A percentile compares a stretch with the other conserved stretches of the same genome.
These are phyloP conservation scores for Diaperis boleti DNA, from an alignment of 2,888 invertebrate species.

Conservation along the genomic window DNA sequence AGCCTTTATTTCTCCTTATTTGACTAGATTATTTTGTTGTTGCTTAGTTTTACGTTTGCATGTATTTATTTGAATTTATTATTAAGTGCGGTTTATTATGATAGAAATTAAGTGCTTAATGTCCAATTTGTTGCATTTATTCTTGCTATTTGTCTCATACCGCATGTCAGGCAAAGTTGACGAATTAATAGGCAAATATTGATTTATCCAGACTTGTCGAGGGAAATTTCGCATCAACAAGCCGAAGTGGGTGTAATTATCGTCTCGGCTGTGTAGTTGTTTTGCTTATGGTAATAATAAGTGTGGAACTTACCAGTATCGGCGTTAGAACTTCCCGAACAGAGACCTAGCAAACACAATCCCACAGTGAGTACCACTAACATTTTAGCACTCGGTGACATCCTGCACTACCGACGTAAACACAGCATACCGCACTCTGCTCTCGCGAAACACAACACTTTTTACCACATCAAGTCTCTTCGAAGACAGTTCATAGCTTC, in stretches of 20 bases:
- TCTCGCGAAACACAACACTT: conserved; percentile 15
- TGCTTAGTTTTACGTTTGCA: too few species aligned
- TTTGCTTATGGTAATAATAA: neutral
- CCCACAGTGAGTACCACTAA: conserved; percentile 41
- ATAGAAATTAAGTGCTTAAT: too few species aligned
- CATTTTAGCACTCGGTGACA: conserved; percentile 46
- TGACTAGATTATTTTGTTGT: too few species aligned
- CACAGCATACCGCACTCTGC: conserved; percentile 49
- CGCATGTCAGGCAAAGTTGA: too few species aligned
- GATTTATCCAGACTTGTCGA: conserved; percentile 6
- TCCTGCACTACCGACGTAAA: conserved; percentile 52
- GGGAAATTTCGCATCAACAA: conserved; percentile 3
- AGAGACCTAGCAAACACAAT: conserved; percentile 31
- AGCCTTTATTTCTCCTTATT: too few species aligned
- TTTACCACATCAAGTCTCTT: conserved; percentile 7
- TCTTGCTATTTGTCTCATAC: too few species aligned
- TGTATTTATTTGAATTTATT: too few species aligned
- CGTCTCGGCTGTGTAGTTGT: conserved; percentile 10
- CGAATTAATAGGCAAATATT: too few species aligned
- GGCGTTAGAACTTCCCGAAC: conserved; percentile 22
- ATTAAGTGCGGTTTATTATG: too few species aligned
- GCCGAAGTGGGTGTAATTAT: conserved; percentile 1
- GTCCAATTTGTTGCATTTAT: too few species aligned
- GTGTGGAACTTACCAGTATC: conserved; percentile 43
- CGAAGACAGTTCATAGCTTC: conserved; percentile 36